Conservation (phyloP, 2,113 vertebrate species). For the Merops nubicus region DNA sequence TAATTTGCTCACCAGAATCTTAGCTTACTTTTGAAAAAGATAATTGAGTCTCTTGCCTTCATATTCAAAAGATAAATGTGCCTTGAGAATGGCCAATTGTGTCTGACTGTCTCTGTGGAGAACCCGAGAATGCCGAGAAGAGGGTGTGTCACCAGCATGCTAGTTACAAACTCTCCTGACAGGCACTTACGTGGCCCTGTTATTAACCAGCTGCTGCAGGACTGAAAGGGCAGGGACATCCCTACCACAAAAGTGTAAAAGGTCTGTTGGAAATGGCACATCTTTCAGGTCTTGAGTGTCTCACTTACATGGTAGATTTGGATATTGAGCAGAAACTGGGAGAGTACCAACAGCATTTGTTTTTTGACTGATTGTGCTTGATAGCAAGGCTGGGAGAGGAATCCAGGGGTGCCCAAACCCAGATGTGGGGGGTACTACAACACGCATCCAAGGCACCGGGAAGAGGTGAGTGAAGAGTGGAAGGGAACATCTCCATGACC, state of each 20-base stretch:
- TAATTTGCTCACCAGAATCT: conserved; percentile 19
- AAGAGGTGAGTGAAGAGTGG: not conserved
- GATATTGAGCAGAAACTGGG: not conserved
- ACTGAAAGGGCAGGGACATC: not conserved
- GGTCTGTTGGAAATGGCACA: not conserved
- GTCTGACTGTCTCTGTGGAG: conserved; percentile 28
- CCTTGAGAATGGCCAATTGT: conserved; percentile 37
- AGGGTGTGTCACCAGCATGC: not conserved
- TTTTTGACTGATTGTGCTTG: not conserved
- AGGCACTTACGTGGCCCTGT: not conserved
- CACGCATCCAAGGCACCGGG: not conserved
- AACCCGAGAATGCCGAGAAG: not conserved
- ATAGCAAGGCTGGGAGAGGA: not conserved
- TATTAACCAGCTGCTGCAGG: not conserved
- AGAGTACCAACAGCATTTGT: not conserved
- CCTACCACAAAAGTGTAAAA: not conserved
- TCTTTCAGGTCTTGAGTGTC: not conserved
- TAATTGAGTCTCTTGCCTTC: conserved; percentile 40
- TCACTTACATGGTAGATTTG: not conserved
- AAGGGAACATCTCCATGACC: not conserved
- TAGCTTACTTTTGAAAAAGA: conserved; percentile 32
- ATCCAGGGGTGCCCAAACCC: not conserved
- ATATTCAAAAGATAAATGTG: conserved; percentile 61
- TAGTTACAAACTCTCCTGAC: conserved; percentile 5
- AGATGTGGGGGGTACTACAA: accelerated